These are phyloP conservation scores for Oreochromis niloticus DNA, from an alignment of 2,113 vertebrate species.

Conservation along the genomic window DNA sequence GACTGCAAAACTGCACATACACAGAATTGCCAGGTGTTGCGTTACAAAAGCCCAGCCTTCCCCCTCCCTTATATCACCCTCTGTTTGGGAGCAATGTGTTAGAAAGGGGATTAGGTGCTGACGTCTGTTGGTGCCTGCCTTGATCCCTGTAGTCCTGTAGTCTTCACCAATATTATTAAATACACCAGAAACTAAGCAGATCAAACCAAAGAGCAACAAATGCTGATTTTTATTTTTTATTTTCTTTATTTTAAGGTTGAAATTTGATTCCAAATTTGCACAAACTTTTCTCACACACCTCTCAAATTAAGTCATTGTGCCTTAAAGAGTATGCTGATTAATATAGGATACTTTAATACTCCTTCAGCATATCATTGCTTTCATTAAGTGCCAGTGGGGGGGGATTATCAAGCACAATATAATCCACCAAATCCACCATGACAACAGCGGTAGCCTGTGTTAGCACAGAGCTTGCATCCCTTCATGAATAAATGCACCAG, in stretches of 20 bases:
- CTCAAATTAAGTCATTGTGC: not conserved
- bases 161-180: not conserved
- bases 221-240: fast-evolving
- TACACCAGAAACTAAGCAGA: not conserved
- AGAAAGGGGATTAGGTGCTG: slow-evolving; percentile 66
- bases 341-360: not conserved
- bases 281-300: not conserved
- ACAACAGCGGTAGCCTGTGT: not conserved
- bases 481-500: slow-evolving; percentile 21
- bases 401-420: slow-evolving; percentile 14
- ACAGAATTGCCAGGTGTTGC: not conserved
- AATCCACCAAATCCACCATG: not conserved
- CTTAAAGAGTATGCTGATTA: not conserved
- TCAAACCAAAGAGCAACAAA: not conserved
- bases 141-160: slow-evolving; percentile 23
- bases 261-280: not conserved
- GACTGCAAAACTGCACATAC: not conserved
- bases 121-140: slow-evolving; percentile 51
- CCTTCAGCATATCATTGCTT: not conserved
- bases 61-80: slow-evolving; percentile 47
- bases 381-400: slow-evolving; percentile 2
- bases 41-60: slow-evolving; percentile 17
- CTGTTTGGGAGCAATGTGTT: slow-evolving; percentile 63
- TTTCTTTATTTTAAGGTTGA: not conserved
- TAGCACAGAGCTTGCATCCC: not conserved